These are phyloP conservation scores for Leucosticte australis DNA, from an alignment of 2,113 vertebrate species.

Conservation along the genomic window DNA sequence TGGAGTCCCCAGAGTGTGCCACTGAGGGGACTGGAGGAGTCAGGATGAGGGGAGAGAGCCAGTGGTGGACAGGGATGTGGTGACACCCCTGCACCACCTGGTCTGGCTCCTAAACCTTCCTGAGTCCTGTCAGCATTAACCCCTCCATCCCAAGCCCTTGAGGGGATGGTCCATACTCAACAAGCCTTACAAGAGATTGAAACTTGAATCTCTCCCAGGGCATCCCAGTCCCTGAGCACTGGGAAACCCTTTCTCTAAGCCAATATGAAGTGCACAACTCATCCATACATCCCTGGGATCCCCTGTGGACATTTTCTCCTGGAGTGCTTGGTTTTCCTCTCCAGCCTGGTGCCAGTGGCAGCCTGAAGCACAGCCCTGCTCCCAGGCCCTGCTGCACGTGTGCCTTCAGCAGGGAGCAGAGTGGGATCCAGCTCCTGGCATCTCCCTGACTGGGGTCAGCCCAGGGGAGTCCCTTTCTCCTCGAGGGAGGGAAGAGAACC, in stretches of 20 bases:
- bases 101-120: not conserved
- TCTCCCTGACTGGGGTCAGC: not conserved
- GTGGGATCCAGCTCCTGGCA: accelerated
- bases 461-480: not conserved
- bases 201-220: conserved; percentile 37
- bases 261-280: not conserved
- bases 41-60: not conserved
- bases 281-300: not conserved
- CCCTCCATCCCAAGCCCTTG: not conserved
- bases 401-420: not conserved
- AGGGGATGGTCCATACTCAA: not conserved
- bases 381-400: not conserved
- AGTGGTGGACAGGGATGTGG: accelerated
- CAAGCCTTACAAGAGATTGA: conserved; percentile 40
- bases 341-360: not conserved
- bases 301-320: not conserved
- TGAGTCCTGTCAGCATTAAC: not conserved
- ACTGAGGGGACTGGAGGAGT: not conserved
- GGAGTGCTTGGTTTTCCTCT: not conserved
- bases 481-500: not conserved
- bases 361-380: not conserved
- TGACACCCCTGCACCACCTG: not conserved
- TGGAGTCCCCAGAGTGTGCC: accelerated
- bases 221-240: not conserved
- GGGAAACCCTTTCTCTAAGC: not conserved